A percentile compares a stretch with the other conserved stretches of the same genome.
Conservation (phyloP, 53 echinoderm and acorn worm genomes). For the Echinometra lucunter region DNA sequence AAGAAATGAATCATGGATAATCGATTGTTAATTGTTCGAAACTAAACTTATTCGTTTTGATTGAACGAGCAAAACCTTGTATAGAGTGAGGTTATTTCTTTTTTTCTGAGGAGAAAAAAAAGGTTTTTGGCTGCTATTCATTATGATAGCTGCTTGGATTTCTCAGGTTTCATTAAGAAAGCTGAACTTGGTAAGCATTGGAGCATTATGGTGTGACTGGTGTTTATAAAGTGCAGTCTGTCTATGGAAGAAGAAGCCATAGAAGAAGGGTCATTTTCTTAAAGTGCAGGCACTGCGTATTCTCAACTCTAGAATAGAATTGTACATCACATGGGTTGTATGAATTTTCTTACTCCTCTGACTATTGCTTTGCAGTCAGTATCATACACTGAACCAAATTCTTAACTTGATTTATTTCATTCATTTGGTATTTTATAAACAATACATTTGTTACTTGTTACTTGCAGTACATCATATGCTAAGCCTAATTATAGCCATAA, state of each 20-base stretch:
- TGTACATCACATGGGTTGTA: no score
- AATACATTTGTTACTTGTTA: no score
- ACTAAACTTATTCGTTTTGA: not conserved
- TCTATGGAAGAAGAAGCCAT: not conserved
- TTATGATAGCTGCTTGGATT: conserved; percentile 30
- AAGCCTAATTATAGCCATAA: no score
- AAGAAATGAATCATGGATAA: conserved; percentile 27
- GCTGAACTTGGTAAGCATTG: not conserved
- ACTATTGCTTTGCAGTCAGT: no score
- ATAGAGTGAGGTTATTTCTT: not conserved
- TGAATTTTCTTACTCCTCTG: no score
- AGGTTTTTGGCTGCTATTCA: not conserved
- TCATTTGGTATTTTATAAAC: no score
- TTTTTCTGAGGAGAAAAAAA: not conserved
- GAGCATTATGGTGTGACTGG: not conserved
- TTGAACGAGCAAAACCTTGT: not conserved
- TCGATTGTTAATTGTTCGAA: conserved; percentile 37
- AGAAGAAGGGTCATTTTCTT: conserved; percentile 1
- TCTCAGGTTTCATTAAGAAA: not conserved
- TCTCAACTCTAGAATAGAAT: not conserved
- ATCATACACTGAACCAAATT: no score
- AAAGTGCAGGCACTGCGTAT: not conserved
- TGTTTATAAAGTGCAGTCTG: conserved; percentile 16
- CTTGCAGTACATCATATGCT: no score
- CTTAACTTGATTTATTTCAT: no score